A percentile compares a stretch with the other conserved stretches of the same genome.
Conservation (phyloP, 2,888 invertebrate genomes). For the Minunthozetes semirufus region DNA sequence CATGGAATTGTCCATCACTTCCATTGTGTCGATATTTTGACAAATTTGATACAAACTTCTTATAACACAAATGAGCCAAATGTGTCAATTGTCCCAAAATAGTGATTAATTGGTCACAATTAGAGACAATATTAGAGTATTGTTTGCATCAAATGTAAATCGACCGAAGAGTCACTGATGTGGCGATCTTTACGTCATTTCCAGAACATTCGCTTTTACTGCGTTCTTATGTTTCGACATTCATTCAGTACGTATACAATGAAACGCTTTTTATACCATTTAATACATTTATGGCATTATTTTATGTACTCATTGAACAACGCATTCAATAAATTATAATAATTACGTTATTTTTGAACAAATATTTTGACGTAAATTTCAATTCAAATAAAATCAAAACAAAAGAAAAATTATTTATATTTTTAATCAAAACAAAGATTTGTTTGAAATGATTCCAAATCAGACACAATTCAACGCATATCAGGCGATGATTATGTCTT, state of each 20-base stretch:
- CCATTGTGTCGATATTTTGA: background rate
- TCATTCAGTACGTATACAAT: too few species aligned
- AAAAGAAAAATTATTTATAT: too few species aligned
- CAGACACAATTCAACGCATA: conserved; percentile 5
- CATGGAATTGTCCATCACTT: background rate
- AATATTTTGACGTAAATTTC: background rate
- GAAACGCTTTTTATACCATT: too few species aligned
- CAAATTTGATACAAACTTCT: background rate
- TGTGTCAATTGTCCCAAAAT: background rate
- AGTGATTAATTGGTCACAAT: background rate
- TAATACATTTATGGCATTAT: too few species aligned
- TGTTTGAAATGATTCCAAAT: conserved; percentile 7
- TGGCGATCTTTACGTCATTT: conserved; percentile 3
- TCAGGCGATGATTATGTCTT: conserved; percentile 1
- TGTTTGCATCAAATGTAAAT: background rate
- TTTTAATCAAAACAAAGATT: background rate
- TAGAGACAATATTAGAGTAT: background rate
- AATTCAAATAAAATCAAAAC: background rate
- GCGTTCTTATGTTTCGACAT: background rate
- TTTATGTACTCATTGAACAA: too few species aligned
- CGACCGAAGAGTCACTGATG: background rate
- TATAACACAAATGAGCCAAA: background rate
- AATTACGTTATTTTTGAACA: too few species aligned
- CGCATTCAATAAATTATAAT: too few species aligned
- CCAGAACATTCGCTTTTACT: background rate